These are phyloP conservation scores for Anadara kagoshimensis DNA, from an alignment of 1,140 invertebrate species.

Conservation along the genomic window DNA sequence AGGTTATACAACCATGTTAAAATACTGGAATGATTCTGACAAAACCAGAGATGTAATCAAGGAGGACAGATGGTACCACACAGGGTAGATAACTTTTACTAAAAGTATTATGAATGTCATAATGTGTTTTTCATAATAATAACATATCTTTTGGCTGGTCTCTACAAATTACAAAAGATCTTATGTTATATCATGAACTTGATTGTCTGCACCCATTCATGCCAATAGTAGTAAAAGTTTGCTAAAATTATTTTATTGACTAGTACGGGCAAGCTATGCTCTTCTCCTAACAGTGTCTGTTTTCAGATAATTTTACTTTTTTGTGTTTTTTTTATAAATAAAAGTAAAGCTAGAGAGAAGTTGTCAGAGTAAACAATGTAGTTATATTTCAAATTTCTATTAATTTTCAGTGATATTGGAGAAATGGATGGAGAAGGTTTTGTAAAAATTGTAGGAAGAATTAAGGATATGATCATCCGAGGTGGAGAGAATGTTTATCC, in stretches of 20 bases:
- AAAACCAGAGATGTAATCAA: slow-evolving; percentile 86
- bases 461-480: slow-evolving; percentile 93
- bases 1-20: slow-evolving; percentile 87
- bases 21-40: slow-evolving; percentile 89
- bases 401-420: slow-evolving; percentile 82
- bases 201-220: background rate
- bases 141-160: background rate
- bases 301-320: background rate
- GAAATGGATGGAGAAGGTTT: slow-evolving; percentile 85
- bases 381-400: too few relatives aligned
- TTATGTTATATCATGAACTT: background rate
- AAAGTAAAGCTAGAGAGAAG: background rate
- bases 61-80: slow-evolving; percentile 88
- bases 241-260: too few relatives aligned
- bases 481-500: slow-evolving; percentile 94
- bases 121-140: background rate
- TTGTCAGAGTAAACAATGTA: too few relatives aligned
- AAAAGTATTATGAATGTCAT: background rate
- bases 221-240: background rate
- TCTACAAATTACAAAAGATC: background rate
- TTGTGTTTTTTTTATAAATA: background rate
- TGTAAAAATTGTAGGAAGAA: slow-evolving; percentile 85
- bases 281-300: too few relatives aligned
- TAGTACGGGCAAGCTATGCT: too few relatives aligned
- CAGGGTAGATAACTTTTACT: slow-evolving; percentile 81